phyloP scores from a whole-genome alignment of 2,888 invertebrate genomes.

The Apodemia hepburni region DNA sequence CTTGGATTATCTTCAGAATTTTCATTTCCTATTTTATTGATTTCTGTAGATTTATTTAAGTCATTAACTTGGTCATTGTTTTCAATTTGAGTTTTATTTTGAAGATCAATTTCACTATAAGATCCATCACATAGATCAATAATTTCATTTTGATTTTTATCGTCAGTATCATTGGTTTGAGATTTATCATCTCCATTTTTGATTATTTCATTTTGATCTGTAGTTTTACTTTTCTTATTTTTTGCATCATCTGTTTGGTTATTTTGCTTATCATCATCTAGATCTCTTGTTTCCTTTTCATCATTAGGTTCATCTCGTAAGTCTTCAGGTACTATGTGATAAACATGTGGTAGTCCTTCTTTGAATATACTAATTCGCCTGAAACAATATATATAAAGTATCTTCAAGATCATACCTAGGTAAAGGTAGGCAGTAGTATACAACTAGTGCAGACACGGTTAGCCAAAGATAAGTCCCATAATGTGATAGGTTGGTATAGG shows the following conservation, averaged over 20 bases:
- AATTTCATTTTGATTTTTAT: background rate
- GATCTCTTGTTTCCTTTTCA: background rate
- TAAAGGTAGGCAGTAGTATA: too few relatives aligned
- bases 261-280: background rate
- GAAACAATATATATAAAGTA: too few relatives aligned
- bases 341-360: constrained; percentile 43
- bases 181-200: background rate
- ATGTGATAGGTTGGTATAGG: too few relatives aligned
- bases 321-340: constrained; percentile 46
- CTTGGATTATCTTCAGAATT: too few relatives aligned
- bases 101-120: background rate
- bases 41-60: too few relatives aligned
- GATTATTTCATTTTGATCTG: background rate
- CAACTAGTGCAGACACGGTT: too few relatives aligned
- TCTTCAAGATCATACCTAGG: too few relatives aligned
- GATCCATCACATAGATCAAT: too few relatives aligned
- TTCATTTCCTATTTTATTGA: too few relatives aligned
- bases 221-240: background rate
- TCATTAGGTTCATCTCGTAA: constrained; percentile 32
- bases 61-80: background rate
- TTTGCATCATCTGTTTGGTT: background rate
- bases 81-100: background rate
- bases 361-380: constrained; percentile 49
- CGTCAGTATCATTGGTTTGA: background rate
- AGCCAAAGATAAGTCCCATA: too few relatives aligned